These are phyloP conservation scores for Rhinopomastus cyanomelas DNA, from an alignment of 2,113 vertebrate genomes.

Conservation along the genomic window DNA sequence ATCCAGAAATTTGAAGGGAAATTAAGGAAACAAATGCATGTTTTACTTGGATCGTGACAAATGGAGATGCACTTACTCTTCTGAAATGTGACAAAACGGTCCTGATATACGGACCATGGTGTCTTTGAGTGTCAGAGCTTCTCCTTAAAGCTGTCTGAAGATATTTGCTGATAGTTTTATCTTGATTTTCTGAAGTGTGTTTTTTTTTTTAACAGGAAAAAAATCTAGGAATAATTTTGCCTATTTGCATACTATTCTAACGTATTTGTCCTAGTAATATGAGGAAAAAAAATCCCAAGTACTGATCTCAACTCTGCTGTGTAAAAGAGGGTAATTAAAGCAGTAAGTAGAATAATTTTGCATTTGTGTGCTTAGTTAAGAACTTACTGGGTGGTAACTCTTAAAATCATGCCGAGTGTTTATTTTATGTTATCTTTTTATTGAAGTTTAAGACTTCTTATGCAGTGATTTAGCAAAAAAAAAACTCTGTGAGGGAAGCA, in stretches of 20 bases:
- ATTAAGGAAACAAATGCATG: not conserved
- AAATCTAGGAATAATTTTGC: not conserved
- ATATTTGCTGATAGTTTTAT: not conserved
- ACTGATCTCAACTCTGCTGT: not conserved
- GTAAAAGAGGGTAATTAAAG: not conserved
- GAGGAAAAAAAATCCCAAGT: not conserved
- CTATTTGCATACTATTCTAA: not conserved
- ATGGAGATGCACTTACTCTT: not conserved
- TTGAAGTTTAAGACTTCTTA: not conserved
- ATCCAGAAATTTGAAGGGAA: not conserved
- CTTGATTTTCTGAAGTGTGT: not conserved
- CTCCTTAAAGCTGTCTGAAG: not conserved
- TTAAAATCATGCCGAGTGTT: not conserved
- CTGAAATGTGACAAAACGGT: not conserved
- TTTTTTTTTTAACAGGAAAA: not conserved
- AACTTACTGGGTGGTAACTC: not conserved
- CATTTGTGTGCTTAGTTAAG: not conserved
- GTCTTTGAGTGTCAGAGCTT: not conserved
- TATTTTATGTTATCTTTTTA: not conserved
- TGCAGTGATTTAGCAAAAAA: constrained; percentile 20
- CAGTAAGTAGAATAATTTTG: not conserved
- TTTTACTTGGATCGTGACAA: not conserved
- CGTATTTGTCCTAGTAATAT: not conserved
- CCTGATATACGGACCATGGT: not conserved
- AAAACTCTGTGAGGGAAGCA: not conserved